Evolutionary conservation across 2,113 vertebrate species (phyloP).

Genomic region (Oncorhynchus clarkii): DNA sequence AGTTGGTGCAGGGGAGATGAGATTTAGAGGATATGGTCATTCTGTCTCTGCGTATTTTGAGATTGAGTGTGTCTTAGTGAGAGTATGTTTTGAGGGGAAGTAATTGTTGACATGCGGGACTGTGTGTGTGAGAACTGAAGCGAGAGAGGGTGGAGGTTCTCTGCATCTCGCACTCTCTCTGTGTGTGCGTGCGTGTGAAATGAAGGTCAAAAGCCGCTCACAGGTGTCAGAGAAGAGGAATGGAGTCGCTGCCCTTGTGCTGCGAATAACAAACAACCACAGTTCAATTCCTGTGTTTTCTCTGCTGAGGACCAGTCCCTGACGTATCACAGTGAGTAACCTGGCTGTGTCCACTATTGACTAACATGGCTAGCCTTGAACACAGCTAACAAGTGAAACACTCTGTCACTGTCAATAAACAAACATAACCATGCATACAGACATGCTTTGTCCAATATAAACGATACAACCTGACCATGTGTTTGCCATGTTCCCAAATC

Average conservation of each 20-base stretch:
- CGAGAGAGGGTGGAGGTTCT: too few species aligned
- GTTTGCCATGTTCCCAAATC: constrained; percentile 1
- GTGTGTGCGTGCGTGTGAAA: too few species aligned
- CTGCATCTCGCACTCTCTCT: too few species aligned
- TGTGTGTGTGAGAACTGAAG: not conserved
- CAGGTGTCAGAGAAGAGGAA: constrained; percentile 9
- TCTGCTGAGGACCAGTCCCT: not conserved
- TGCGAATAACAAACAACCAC: constrained; percentile 4
- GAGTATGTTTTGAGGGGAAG: not conserved
- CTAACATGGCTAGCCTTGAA: constrained; percentile 40
- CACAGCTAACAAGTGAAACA: constrained; percentile 11
- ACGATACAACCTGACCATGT: constrained; percentile 21
- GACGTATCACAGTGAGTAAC: not conserved
- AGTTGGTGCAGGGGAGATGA: not conserved
- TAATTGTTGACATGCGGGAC: not conserved
- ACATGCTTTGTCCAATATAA: constrained; percentile 8
- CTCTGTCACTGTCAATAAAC: constrained; percentile 37
- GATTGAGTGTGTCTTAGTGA: not conserved
- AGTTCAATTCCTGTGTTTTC: not conserved
- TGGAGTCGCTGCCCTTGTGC: constrained; percentile 9
- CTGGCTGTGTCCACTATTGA: constrained; percentile 11
- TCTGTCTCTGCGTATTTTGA: not conserved
- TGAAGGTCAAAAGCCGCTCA: not conserved
- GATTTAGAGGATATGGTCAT: not conserved
- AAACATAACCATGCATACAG: constrained; percentile 28